Percentiles rank a stretch among this genome's conserved stretches.
These are phyloP conservation scores for Pyrgus malvae DNA, from an alignment of 2,888 invertebrate species.

Conservation along the genomic window DNA sequence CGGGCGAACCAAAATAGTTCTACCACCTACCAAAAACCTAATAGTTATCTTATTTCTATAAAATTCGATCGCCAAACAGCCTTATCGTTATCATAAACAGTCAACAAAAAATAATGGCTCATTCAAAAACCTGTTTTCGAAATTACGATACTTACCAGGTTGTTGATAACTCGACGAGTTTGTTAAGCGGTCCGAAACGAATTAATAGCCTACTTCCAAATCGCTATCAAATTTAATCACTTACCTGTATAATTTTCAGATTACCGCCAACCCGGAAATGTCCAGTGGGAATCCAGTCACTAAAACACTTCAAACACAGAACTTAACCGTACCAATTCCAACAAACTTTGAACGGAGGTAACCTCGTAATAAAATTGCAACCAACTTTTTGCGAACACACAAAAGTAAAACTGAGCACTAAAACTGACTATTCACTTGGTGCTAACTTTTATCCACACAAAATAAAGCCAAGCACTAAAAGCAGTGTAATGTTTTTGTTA, in stretches of 20 bases:
- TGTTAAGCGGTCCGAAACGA: not conserved
- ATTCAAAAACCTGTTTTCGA: conserved; percentile 19
- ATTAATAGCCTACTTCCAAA: not conserved
- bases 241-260: conserved; percentile 24
- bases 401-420: not conserved
- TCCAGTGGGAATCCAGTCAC: conserved; percentile 58
- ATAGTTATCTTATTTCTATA: too few relatives aligned
- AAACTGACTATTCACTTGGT: not conserved
- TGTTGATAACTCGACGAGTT: conserved; percentile 16
- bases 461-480: conserved; percentile 9
- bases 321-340: conserved; percentile 32
- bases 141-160: conserved; percentile 15
- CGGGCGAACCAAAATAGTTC: too few relatives aligned
- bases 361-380: conserved; percentile 12
- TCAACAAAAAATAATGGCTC: conserved; percentile 12
- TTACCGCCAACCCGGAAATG: conserved; percentile 33
- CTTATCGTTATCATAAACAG: conserved; percentile 16
- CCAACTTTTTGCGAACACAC: conserved; percentile 13
- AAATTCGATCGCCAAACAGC: too few relatives aligned
- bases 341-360: conserved; percentile 28
- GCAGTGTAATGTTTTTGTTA: conserved; percentile 22
- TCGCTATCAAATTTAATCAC: not conserved
- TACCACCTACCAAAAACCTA: too few relatives aligned
- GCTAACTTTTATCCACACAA: not conserved
- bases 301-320: conserved; percentile 32